Conservation (phyloP, 1,140 invertebrate genomes). For the Phocides pigmalion region DNA sequence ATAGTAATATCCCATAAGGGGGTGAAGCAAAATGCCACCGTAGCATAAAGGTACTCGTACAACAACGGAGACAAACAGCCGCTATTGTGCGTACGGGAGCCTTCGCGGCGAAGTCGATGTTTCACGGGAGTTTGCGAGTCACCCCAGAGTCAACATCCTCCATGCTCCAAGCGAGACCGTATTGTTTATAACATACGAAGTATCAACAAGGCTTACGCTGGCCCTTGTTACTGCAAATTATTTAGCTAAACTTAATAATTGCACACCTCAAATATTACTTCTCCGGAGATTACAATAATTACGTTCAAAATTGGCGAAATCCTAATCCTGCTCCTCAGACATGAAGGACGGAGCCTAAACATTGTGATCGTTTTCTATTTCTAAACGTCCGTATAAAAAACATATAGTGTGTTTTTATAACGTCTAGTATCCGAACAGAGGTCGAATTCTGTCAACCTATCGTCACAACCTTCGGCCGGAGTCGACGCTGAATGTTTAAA, state of each 20-base stretch:
- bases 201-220: conserved; percentile 26
- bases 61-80: conserved; percentile 57
- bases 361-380: too few relatives aligned
- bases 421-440: too few relatives aligned
- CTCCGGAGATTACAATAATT: neutral
- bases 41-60: conserved; percentile 33
- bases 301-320: too few relatives aligned
- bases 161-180: conserved; percentile 46
- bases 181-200: conserved; percentile 47
- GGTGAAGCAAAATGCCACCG: conserved; percentile 33
- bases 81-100: conserved; percentile 65
- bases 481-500: too few relatives aligned
- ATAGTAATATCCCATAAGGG: neutral
- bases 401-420: too few relatives aligned
- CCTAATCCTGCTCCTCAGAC: too few relatives aligned
- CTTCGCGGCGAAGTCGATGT: conserved; percentile 51
- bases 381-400: too few relatives aligned
- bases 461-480: too few relatives aligned
- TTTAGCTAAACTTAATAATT: conserved; percentile 13
- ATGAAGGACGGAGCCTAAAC: too few relatives aligned
- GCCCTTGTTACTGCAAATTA: conserved; percentile 5
- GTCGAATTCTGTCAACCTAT: too few relatives aligned
- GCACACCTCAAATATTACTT: neutral
- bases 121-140: conserved; percentile 57
- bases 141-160: conserved; percentile 59